Percentiles rank a stretch among this genome's conserved stretches.
Evolutionary conservation across 2,888 invertebrate genomes (phyloP).

Genomic region (Petrophora chlorosata): DNA sequence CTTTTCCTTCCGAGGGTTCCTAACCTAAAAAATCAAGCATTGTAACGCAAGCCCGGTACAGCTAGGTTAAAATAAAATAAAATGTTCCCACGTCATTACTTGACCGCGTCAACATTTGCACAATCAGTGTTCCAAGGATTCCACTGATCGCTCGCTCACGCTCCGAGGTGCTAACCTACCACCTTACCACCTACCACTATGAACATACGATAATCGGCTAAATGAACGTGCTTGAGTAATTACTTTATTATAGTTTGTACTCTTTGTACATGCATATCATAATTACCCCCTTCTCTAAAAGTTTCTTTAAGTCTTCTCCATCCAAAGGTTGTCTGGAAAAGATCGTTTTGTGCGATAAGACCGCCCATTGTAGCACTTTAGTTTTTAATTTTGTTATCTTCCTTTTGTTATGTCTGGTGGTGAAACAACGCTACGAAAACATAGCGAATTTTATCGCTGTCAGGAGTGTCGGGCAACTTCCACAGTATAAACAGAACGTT

Average conservation of each 20-base stretch:
- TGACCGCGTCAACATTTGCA: constrained; percentile 11
- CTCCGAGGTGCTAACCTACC: constrained; percentile 16
- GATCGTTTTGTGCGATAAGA: too few relatives aligned
- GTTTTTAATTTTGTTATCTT: too few relatives aligned
- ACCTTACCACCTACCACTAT: too few relatives aligned
- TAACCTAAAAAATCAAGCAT: too few relatives aligned
- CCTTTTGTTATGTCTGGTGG: too few relatives aligned
- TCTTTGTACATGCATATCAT: too few relatives aligned
- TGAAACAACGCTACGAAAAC: constrained; percentile 76
- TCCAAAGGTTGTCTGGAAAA: too few relatives aligned
- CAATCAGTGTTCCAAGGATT: constrained; percentile 17
- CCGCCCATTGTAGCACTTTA: too few relatives aligned
- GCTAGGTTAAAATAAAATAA: constrained; percentile 14
- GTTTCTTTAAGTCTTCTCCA: too few relatives aligned
- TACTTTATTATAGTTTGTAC: not conserved
- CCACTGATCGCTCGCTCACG: constrained; percentile 16
- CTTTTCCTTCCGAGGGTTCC: too few relatives aligned
- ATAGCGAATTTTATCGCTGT: constrained; percentile 74
- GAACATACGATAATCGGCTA: not conserved
- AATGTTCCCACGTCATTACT: constrained; percentile 12
- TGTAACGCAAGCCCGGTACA: too few relatives aligned
- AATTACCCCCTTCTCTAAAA: too few relatives aligned
- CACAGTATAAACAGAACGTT: constrained; percentile 20
- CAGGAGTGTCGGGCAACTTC: constrained; percentile 72
- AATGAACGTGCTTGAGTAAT: constrained; percentile 1